Evolutionary conservation across 1,140 invertebrate species (phyloP).

Genomic region (Drosophila rufa): DNA sequence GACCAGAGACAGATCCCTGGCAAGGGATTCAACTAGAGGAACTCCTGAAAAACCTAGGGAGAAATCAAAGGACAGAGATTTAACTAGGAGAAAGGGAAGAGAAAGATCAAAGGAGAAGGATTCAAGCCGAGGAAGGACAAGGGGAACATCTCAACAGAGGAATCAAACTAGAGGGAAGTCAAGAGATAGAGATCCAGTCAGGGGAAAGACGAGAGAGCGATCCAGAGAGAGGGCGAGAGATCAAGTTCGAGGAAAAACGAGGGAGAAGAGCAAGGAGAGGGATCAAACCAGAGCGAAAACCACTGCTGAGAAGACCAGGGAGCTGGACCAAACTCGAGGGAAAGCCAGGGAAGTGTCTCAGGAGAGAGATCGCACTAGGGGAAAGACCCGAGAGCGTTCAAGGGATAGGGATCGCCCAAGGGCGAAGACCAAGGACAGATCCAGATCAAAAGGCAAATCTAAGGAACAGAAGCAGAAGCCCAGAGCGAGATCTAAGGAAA

Average conservation of each 20-base stretch:
- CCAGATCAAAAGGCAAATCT: conserved; percentile 3
- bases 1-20: neutral
- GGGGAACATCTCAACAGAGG: neutral
- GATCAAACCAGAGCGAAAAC: neutral
- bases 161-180: neutral
- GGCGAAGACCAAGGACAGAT: conserved; percentile 1
- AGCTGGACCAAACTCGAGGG: neutral
- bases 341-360: neutral
- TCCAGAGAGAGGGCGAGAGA: neutral
- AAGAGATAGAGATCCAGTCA: neutral
- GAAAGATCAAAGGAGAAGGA: conserved; percentile 3
- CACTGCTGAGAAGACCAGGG: neutral
- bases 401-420: neutral
- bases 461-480: conserved; percentile 9
- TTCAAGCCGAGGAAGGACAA: neutral
- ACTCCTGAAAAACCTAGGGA: conserved; percentile 1
- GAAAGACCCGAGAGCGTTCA: neutral
- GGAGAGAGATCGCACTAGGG: neutral
- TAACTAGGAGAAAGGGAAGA: neutral
- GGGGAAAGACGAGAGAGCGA: neutral
- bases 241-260: neutral
- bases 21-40: conserved; percentile 1
- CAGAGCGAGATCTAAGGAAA: conserved; percentile 3
- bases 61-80: conserved; percentile 1
- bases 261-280: neutral